Percentiles rank a stretch among this genome's conserved stretches.
phyloP scores from a whole-genome alignment of 2,888 invertebrate genomes.

The Drosophila macrospina region DNA sequence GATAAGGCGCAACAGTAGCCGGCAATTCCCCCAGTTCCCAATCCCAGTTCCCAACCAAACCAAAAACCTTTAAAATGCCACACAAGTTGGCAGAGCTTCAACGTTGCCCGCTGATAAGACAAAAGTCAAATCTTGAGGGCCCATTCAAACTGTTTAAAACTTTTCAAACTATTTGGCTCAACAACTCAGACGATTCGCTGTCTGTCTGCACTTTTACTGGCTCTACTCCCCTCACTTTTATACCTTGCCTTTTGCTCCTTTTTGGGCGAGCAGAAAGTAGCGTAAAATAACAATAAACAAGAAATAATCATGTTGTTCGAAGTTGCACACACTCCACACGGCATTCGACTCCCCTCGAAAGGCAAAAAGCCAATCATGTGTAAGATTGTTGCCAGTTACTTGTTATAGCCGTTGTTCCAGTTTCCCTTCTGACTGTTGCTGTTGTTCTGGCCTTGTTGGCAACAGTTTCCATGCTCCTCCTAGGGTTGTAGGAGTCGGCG shows the following conservation, averaged over 20 bases:
- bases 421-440: not conserved
- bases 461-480: slow-evolving; percentile 53
- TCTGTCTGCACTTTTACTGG: slow-evolving; percentile 27
- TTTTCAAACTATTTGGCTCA: slow-evolving; percentile 58
- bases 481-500: slow-evolving; percentile 24
- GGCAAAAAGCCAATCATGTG: slow-evolving; percentile 75
- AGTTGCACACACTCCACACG: slow-evolving; percentile 10
- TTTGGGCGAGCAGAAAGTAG: slow-evolving; percentile 49
- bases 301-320: slow-evolving; percentile 77
- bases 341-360: slow-evolving; percentile 4
- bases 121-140: slow-evolving; percentile 39
- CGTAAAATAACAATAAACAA: slow-evolving; percentile 80
- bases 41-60: slow-evolving; percentile 7
- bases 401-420: slow-evolving; percentile 21
- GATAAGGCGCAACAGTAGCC: slow-evolving; percentile 71
- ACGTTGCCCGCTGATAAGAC: slow-evolving; percentile 45
- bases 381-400: slow-evolving; percentile 56
- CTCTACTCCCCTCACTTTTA: not conserved
- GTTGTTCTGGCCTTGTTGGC: slow-evolving; percentile 44
- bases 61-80: slow-evolving; percentile 66
- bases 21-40: not conserved
- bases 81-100: slow-evolving; percentile 48
- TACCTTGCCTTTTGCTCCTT: not conserved
- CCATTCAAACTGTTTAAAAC: slow-evolving; percentile 45
- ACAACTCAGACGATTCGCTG: slow-evolving; percentile 16